Conservation (phyloP, 2,797 vertebrate genomes). For the Sebastes oblongus region DNA sequence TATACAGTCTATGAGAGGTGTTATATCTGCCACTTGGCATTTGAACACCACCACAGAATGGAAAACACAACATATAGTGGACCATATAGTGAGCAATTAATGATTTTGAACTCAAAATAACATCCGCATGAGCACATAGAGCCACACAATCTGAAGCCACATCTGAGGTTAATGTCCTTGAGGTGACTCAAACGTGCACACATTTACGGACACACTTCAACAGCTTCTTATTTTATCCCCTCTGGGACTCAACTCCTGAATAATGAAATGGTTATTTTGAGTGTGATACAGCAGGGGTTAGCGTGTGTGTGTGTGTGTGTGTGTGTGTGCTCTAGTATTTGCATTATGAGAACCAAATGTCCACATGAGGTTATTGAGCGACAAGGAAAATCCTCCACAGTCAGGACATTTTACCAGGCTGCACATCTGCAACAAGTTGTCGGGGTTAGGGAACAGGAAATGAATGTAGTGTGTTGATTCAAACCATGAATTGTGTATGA, state of each 20-base stretch:
- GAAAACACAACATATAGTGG: not conserved
- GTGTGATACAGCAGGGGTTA: not conserved
- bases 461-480: not conserved
- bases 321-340: not conserved
- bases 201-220: not conserved
- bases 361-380: not conserved
- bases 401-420: not conserved
- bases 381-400: not conserved
- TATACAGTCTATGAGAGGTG: not conserved
- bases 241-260: not conserved
- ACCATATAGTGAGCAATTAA: not conserved
- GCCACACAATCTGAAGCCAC: not conserved
- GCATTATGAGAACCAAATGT: slow-evolving; percentile 24
- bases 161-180: not conserved
- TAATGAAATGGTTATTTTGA: slow-evolving; percentile 16
- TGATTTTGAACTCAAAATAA: not conserved
- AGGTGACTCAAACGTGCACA: not conserved
- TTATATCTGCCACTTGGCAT: not conserved
- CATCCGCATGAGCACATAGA: not conserved
- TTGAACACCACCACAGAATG: not conserved
- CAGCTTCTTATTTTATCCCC: slow-evolving; percentile 17
- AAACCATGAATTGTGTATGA: slow-evolving; percentile 5
- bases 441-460: slow-evolving; percentile 2
- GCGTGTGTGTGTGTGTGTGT: not conserved
- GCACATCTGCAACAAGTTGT: slow-evolving; percentile 29